A percentile compares a stretch with the other conserved stretches of the same genome.
These are phyloP conservation scores for Philopedon plagiatum DNA, from an alignment of 2,888 invertebrate genomes.

Conservation along the genomic window DNA sequence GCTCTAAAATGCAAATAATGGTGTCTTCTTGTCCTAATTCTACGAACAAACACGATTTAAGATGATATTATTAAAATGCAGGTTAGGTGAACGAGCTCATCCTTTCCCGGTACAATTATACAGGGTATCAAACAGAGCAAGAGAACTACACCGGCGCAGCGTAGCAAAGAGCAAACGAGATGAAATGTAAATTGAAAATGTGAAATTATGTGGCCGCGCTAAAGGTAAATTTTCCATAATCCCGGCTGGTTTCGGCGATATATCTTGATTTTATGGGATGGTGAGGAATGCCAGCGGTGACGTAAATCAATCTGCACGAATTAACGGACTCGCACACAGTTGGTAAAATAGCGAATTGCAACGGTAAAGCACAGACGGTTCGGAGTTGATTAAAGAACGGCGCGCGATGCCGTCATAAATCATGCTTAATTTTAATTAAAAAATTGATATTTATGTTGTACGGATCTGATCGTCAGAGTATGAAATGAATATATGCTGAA, in stretches of 20 bases:
- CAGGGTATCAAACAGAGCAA: conserved; percentile 9
- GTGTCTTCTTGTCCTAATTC: too few relatives aligned
- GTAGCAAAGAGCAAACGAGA: conserved; percentile 25
- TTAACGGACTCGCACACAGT: conserved; percentile 61
- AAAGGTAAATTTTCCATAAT: conserved; percentile 62
- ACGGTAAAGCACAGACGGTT: conserved; percentile 39
- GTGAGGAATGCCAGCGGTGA: conserved; percentile 65
- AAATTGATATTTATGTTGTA: conserved; percentile 45
- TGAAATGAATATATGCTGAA: too few relatives aligned
- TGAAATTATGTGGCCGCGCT: conserved; percentile 40
- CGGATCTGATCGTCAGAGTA: not conserved
- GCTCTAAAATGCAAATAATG: too few relatives aligned
- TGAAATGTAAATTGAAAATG: conserved; percentile 46
- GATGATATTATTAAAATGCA: too few relatives aligned
- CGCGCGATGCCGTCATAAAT: conserved; percentile 39
- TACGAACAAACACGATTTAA: too few relatives aligned
- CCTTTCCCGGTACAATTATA: too few relatives aligned
- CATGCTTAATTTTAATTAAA: conserved; percentile 46
- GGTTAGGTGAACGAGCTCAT: too few relatives aligned
- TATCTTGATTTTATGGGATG: conserved; percentile 65
- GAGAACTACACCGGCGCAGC: not conserved
- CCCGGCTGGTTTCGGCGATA: conserved; percentile 60
- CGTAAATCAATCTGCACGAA: conserved; percentile 67
- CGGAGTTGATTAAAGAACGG: conserved; percentile 49
- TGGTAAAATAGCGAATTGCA: conserved; percentile 50